Conservation (phyloP, 1,140 invertebrate species). For the Prorops nasuta region DNA sequence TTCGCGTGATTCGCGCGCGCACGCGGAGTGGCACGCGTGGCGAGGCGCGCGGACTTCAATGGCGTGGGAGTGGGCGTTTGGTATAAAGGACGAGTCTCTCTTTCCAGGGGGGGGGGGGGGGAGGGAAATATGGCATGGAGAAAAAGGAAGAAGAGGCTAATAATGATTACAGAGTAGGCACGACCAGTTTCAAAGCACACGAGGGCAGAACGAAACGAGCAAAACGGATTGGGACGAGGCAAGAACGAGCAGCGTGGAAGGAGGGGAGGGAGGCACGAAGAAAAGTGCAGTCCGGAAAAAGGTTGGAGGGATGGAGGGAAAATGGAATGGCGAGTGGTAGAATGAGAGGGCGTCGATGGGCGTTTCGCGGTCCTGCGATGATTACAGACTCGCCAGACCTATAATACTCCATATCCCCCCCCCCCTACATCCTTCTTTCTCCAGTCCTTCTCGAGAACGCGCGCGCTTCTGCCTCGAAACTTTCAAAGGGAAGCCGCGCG, state of each 20-base stretch:
- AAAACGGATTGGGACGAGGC: constrained; percentile 8
- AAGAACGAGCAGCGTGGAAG: constrained; percentile 6
- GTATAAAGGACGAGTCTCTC: too few relatives aligned
- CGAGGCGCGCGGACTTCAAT: constrained; percentile 24
- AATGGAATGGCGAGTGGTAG: constrained; percentile 38
- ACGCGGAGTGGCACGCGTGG: constrained; percentile 1
- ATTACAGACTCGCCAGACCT: constrained; percentile 53
- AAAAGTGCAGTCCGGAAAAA: constrained; percentile 24
- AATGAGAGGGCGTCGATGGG: constrained; percentile 53
- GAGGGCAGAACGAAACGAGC: constrained; percentile 10
- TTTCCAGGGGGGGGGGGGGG: neutral
- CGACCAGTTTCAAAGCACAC: constrained; percentile 8
- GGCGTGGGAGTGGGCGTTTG: too few relatives aligned
- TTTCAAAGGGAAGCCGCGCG: too few relatives aligned
- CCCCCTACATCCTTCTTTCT: constrained; percentile 5
- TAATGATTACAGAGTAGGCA: constrained; percentile 44
- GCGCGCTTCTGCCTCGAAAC: too few relatives aligned
- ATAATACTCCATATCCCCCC: constrained; percentile 37
- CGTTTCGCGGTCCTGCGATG: constrained; percentile 54
- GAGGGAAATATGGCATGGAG: neutral
- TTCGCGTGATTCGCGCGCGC: constrained; percentile 5
- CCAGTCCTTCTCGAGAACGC: too few relatives aligned
- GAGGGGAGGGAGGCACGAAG: constrained; percentile 27
- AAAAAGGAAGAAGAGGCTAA: constrained; percentile 15
- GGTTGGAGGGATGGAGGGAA: constrained; percentile 36